A percentile compares a stretch with the other conserved stretches of the same genome.
Conservation (phyloP, 1,140 invertebrate genomes). For the Platyscapa corneri region DNA sequence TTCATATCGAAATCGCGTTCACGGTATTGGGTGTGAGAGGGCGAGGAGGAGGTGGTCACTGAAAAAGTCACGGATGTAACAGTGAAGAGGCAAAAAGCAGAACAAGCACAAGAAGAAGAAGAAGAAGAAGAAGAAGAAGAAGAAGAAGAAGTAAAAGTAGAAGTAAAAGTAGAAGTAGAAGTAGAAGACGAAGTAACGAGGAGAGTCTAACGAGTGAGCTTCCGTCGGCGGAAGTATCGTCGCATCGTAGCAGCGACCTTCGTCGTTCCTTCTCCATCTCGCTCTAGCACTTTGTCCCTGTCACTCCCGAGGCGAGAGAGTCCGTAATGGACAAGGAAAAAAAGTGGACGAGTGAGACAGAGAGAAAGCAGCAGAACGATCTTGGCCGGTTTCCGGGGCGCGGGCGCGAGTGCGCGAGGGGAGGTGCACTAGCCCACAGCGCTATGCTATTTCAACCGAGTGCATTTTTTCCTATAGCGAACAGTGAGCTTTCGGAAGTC, state of each 20-base stretch:
- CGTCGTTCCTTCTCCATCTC: background rate
- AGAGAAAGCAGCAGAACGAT: conserved; percentile 17
- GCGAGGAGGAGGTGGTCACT: background rate
- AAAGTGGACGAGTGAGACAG: no score
- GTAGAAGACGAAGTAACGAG: conserved; percentile 37
- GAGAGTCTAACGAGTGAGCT: conserved; percentile 52
- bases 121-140: background rate
- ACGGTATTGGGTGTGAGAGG: no score
- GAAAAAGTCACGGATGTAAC: background rate
- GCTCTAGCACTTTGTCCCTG: background rate
- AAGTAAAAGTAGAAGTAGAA: background rate
- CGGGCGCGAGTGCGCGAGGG: background rate
- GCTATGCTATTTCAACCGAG: conserved; percentile 30
- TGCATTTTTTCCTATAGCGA: conserved; percentile 25
- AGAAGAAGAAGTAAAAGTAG: background rate
- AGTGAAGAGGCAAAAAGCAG: no score
- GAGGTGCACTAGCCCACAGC: background rate
- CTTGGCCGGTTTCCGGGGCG: conserved; percentile 18
- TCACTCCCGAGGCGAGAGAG: no score
- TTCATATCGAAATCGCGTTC: background rate
- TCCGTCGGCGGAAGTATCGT: conserved; percentile 56
- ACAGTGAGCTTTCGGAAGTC: conserved; percentile 8
- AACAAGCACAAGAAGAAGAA: no score
- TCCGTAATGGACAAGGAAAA: background rate
- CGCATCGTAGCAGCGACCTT: conserved; percentile 36